Evolutionary conservation across 2,797 vertebrate genomes (phyloP), one percentile per base, ranked within the genome.

Genomic region (Falco concolor): DNA sequence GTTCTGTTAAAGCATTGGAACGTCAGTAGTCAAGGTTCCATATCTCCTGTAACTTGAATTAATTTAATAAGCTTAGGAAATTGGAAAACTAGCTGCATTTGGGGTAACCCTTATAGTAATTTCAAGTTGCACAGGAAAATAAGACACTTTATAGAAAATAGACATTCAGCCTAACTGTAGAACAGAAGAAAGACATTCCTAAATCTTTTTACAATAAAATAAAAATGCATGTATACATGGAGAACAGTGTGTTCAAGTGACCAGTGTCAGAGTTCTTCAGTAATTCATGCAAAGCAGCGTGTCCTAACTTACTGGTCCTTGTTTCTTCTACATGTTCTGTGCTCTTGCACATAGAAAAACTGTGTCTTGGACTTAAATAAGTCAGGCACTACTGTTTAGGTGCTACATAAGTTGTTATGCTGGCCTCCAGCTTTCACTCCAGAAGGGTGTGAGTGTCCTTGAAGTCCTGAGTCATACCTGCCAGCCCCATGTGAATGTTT

Each of bases 91-190:
- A 40, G n/a, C 10, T 76, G 8, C n/a, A 12, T 75, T 82, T 72
- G 13, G 12, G 50, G 24, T 70, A 79, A 54, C 34, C 36, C 10
- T 30, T 44, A 8, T 2, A 60, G 59, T 68, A 86, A 28, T 72
- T 72, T 79, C 38, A 76, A 45, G 40, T 28, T 86, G 28, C 28
- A 12, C 20, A n/a, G 38, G 22, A 65, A 80, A 87, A 73, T 10
- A 20, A 64, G n/a, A 0, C 69, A 21, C 27, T 87, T 77, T 40
- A 6, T 91, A 36, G 60, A 49, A 91, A 74, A 27, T 22, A 52
- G 1, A 3, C 0, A 0, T 69, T 74, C 38, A 36, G 4, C 15
- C 36, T 50, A 59, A 44, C 11, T 44, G 23, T n/a, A 36, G 24
- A 56, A 27, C 22, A 40, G 61, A 44, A 80, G 28, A 50, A 49